Base-by-base conservation (phyloP, 2,797 vertebrate genomes). In the Hyperoplus immaculatus region DNA sequence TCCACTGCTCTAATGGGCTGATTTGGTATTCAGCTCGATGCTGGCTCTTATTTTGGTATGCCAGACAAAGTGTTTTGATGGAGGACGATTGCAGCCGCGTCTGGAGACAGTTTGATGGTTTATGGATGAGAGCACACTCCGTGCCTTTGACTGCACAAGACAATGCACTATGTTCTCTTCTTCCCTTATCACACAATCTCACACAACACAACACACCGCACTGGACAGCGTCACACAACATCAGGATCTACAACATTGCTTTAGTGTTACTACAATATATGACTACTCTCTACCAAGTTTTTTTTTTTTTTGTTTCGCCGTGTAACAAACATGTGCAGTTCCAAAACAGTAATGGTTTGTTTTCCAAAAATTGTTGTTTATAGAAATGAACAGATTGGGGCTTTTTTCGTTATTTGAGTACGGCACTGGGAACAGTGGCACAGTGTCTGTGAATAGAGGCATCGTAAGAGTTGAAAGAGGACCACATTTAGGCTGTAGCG, bases 41-140 rank as follows among this genome's bases (percentile, higher is more conserved):
- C 96, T 94, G 96, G 95, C 94, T 97, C 97, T 97, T 97, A 97
- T 98, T 98, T 98, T 98, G 97, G 97, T 97, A 98, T 98, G 97
- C 97, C 97, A 98, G 97, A 98, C 98, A 98, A 98, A 99, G 98
- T 98, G 97, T 98, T 98, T 99, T 98, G 97, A 98, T 98, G 97
- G 97, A 97, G 97, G 97, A 96, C 97, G 97, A 98, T 97, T 97
- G 97, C 97, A 95, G 96, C 96, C 96, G 96, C 96, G 97, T 97
- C 97, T 98, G 96, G 96, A 98, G 97, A 97, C 97, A 97, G 97
- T 97, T 96, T 98, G 94, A 94, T 94, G 94, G 94, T 94, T 94
- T 94, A 94, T 94, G 94, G 94, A 94, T 94, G 94, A 94, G 97
- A 98, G 97, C 96, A 96, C 96, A 96, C 96, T 95, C 95, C 96